Base-by-base conservation (phyloP, 2,888 invertebrate genomes). In the Drosophila pegasa region DNA sequence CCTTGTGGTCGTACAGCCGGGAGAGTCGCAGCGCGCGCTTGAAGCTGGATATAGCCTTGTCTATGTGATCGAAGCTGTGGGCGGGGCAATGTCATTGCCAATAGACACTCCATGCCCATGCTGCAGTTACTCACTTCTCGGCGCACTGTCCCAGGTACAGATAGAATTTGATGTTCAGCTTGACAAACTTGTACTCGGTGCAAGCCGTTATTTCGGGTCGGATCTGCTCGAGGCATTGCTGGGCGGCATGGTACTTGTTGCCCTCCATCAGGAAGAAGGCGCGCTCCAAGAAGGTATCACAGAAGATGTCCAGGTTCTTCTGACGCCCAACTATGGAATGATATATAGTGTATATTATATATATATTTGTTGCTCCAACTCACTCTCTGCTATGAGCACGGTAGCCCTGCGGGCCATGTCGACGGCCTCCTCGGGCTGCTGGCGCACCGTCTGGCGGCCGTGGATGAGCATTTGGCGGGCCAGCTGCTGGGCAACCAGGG, bases 231-330 rank as follows among this genome's bases (percentile, higher is more conserved):
- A 91, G 68, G 20, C 81, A 70, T n/a, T 68, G 72, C 51, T 82
- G 67, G 2, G 89, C 87, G 3, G 43, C 56, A 8, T 78, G 74
- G 40, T 67, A 88, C 22, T 89, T 75, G 20, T 71, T 66, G 5
- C 56, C 62, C 22, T 89, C 88, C 68, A 89, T 77, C 2, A 86
- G 73, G 16, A 87, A 89, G 41, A 67, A 71, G 1, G 87, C 83
- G 0, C 85, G 64, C 41, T 83, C 76, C 40, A 91, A 38, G 16
- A 80, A 78, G 2, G 84, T 85, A 1, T 78, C 76, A 27, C 78
- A 78, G 50, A 84, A 89, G 14, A 86, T 75, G 18, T 66, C 71
- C 62, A 83, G 68, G 58, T 90, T 85, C 41, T 75, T 75, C 5
- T 84, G 72, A 0, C 79, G 68, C 5, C 89, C 88, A 68, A 87